Percentiles rank a stretch among this genome's conserved stretches.
These are phyloP conservation scores for Drosophila prostipennis DNA, from an alignment of 2,888 invertebrate species.

Conservation along the genomic window DNA sequence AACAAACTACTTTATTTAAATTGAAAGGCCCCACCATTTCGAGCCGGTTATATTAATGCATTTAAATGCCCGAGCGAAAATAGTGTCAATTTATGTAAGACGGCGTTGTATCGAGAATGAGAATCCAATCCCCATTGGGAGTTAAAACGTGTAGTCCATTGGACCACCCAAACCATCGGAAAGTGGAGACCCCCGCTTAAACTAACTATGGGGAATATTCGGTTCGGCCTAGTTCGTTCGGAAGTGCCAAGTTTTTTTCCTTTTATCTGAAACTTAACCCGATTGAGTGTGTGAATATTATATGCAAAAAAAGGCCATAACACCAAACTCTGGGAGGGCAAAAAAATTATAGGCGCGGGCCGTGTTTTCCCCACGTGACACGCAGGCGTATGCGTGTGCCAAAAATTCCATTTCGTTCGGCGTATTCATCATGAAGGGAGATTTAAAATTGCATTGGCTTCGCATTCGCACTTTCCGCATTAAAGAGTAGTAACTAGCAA, in stretches of 20 bases:
- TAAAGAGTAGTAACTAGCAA: background rate
- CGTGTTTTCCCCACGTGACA: conserved; percentile 35
- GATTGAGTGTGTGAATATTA: conserved; percentile 1
- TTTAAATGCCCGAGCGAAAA: conserved; percentile 8
- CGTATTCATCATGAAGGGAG: conserved; percentile 14
- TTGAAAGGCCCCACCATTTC: conserved; percentile 4
- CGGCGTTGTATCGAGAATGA: conserved; percentile 3
- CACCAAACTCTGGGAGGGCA: conserved; percentile 8
- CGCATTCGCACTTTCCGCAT: background rate
- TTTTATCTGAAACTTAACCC: background rate
- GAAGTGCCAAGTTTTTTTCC: background rate
- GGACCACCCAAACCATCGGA: conserved; percentile 6
- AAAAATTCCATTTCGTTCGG: conserved; percentile 21
- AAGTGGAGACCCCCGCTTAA: conserved; percentile 3
- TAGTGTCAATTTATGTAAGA: conserved; percentile 32
- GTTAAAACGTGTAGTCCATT: conserved; percentile 13
- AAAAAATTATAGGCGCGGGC: conserved; percentile 34
- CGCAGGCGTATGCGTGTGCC: conserved; percentile 41
- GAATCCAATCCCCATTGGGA: conserved; percentile 12
- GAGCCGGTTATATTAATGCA: conserved; percentile 34
- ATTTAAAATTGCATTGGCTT: conserved; percentile 16
- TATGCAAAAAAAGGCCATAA: conserved; percentile 1
- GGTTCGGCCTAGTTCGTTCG: background rate
- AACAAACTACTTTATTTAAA: conserved; percentile 24
- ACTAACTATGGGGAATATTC: background rate